These are phyloP conservation scores for Chrysopilus asiliformis DNA, from an alignment of 2,888 invertebrate genomes.

Conservation along the genomic window DNA sequence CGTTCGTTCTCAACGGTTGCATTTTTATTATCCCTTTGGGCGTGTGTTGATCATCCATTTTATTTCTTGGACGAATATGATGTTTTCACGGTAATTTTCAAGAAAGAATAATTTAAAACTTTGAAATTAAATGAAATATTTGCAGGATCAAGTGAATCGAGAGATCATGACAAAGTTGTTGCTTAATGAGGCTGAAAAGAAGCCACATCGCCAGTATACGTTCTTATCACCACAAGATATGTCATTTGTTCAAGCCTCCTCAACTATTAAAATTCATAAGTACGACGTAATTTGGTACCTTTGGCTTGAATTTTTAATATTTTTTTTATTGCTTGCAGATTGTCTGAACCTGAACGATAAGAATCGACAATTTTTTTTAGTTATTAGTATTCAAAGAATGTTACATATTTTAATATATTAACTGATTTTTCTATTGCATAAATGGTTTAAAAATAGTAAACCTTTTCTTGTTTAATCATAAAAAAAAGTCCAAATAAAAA, in stretches of 20 bases:
- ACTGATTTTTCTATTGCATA: too few relatives aligned
- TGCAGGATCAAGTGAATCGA: constrained; percentile 72
- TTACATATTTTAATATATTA: too few relatives aligned
- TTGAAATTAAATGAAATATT: constrained; percentile 14
- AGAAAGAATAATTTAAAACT: not conserved
- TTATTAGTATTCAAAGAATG: too few relatives aligned
- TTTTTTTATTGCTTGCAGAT: too few relatives aligned
- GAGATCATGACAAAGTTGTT: constrained; percentile 66
- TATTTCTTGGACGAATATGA: constrained; percentile 93
- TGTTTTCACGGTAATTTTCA: constrained; percentile 89
- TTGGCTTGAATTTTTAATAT: too few relatives aligned
- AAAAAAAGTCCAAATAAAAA: too few relatives aligned
- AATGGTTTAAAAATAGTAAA: too few relatives aligned
- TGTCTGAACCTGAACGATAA: too few relatives aligned
- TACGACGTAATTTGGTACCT: too few relatives aligned
- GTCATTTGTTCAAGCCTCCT: constrained; percentile 39
- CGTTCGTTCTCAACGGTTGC: constrained; percentile 91
- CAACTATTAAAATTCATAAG: constrained; percentile 46
- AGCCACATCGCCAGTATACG: constrained; percentile 62
- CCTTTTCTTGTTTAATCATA: too few relatives aligned
- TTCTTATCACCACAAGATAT: constrained; percentile 82
- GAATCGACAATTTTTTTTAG: too few relatives aligned
- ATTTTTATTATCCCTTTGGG: constrained; percentile 87
- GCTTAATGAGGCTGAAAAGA: constrained; percentile 55
- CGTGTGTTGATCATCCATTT: constrained; percentile 82